These are phyloP conservation scores for Cardiocondyla obscurior DNA, from an alignment of 1,140 invertebrate species.

Conservation along the genomic window DNA sequence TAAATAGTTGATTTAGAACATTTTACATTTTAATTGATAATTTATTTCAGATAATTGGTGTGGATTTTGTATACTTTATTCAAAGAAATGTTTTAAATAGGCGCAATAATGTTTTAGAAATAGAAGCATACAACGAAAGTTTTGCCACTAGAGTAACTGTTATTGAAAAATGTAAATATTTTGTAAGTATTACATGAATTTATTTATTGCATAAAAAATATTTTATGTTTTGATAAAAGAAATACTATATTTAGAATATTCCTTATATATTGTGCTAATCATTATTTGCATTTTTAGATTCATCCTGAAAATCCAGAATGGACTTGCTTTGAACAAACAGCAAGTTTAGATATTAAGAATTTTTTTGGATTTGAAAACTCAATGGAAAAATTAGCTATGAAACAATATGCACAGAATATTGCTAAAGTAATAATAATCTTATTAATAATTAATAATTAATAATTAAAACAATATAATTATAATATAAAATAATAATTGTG, in stretches of 20 bases:
- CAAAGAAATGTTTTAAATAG: conserved; percentile 96
- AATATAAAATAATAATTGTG: neutral
- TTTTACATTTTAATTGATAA: conserved; percentile 5
- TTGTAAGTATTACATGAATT: conserved; percentile 86
- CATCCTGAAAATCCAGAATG: conserved; percentile 97
- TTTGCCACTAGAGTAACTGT: conserved; percentile 94
- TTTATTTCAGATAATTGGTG: conserved; percentile 93
- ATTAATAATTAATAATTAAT: neutral
- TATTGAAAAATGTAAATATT: conserved; percentile 96
- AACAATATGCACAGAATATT: conserved; percentile 97
- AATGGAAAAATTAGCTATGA: conserved; percentile 98
- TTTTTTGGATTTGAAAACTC: conserved; percentile 98
- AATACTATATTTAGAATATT: neutral
- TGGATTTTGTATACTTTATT: conserved; percentile 96
- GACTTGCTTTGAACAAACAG: conserved; percentile 98
- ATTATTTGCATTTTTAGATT: conserved; percentile 86
- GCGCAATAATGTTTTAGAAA: conserved; percentile 91
- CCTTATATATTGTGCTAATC: neutral
- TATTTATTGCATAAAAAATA: neutral
- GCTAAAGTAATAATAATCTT: conserved; percentile 88
- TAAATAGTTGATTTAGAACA: neutral
- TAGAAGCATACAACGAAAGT: conserved; percentile 97
- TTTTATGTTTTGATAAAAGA: neutral
- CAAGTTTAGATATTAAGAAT: conserved; percentile 96
- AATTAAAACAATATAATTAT: neutral